A percentile compares a stretch with the other conserved stretches of the same genome.
phyloP scores from a whole-genome alignment of 92 coral and sea anemone species.

The Galaxea fascicularis region DNA sequence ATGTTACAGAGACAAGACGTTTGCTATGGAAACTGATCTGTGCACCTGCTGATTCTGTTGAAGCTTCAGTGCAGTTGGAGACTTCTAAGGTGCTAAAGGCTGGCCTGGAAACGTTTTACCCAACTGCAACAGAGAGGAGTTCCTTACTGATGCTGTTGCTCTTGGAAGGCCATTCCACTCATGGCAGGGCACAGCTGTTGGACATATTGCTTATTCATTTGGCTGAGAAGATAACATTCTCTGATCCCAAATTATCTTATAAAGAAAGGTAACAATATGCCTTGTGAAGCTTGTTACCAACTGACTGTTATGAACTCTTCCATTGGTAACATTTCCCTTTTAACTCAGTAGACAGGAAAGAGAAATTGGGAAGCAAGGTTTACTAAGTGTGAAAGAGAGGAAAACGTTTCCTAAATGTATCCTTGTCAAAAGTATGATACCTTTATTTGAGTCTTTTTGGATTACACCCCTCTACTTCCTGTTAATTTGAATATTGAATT shows the following conservation, averaged over 20 bases:
- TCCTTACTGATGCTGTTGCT: constrained; percentile 80
- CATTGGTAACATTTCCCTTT: too few species aligned
- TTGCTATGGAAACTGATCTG: constrained; percentile 75
- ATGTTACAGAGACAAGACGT: constrained; percentile 51
- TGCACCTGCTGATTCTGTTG: constrained; percentile 30
- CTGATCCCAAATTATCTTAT: not conserved
- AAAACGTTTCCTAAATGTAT: too few species aligned
- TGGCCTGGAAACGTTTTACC: constrained; percentile 82
- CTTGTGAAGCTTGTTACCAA: not conserved
- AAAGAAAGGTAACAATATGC: constrained; percentile 50
- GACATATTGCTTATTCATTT: constrained; percentile 61
- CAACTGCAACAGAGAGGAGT: constrained; percentile 75
- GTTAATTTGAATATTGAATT: too few species aligned
- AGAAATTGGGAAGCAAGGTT: too few species aligned
- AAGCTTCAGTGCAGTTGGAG: constrained; percentile 63
- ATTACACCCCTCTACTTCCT: too few species aligned
- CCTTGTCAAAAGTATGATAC: too few species aligned
- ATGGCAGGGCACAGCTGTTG: constrained; percentile 61
- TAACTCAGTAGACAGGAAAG: too few species aligned
- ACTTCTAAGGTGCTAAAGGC: constrained; percentile 67
- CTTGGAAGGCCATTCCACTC: constrained; percentile 61
- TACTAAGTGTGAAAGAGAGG: too few species aligned
- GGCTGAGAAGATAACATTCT: constrained; percentile 38
- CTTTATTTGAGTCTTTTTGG: too few species aligned
- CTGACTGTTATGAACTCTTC: not conserved